These are phyloP conservation scores for Campylorhamphus procurvoides DNA, from an alignment of 2,113 vertebrate species.

Conservation along the genomic window DNA sequence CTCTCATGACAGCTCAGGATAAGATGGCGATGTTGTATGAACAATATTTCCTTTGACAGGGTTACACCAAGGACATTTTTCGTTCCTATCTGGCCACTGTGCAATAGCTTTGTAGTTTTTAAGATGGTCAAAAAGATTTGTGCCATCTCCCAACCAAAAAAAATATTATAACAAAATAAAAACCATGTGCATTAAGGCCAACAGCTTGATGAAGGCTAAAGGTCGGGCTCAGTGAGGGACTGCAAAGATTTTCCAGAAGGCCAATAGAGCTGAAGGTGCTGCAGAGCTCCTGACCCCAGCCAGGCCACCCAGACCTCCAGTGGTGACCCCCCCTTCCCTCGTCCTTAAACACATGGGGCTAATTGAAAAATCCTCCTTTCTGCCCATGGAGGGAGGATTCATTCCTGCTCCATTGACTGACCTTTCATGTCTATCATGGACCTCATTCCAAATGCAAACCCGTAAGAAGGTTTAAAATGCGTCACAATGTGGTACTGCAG, in stretches of 20 bases:
- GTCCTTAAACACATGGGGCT: not conserved
- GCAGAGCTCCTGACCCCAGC: slow-evolving; percentile 66
- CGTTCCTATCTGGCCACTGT: not conserved
- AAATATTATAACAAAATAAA: not conserved
- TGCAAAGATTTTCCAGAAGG: slow-evolving; percentile 59
- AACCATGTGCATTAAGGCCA: not conserved
- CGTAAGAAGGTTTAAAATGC: not conserved
- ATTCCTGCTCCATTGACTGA: not conserved
- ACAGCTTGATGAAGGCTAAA: slow-evolving; percentile 79
- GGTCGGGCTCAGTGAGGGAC: slow-evolving; percentile 68
- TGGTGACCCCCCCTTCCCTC: not conserved
- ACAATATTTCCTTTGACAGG: not conserved
- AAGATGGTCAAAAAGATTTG: not conserved
- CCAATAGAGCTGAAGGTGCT: slow-evolving; percentile 66
- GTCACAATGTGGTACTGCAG: accelerated
- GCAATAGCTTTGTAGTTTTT: not conserved
- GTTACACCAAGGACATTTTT: not conserved
- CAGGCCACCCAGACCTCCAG: slow-evolving; percentile 19
- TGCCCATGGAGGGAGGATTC: not conserved
- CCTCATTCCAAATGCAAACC: not conserved
- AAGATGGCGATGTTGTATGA: not conserved
- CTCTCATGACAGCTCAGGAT: not conserved
- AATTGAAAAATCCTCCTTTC: not conserved
- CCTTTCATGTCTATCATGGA: accelerated
- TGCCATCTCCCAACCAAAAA: not conserved